These are phyloP conservation scores for Hylaeus anthracinus DNA, from an alignment of 1,140 invertebrate genomes.

Conservation along the genomic window DNA sequence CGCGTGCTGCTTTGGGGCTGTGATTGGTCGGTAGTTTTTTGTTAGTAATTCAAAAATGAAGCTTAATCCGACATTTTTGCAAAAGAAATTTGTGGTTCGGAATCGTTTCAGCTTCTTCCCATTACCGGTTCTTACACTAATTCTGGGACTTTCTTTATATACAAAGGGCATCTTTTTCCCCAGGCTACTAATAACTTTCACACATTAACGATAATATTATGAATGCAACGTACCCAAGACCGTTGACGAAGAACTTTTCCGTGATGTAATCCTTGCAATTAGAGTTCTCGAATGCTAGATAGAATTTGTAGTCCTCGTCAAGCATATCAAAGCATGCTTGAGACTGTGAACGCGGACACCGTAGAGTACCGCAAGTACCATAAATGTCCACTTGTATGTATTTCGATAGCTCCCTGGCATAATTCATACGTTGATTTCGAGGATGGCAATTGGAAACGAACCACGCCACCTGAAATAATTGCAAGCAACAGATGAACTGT, in stretches of 20 bases:
- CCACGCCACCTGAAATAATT: slow-evolving; percentile 89
- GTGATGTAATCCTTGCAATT: slow-evolving; percentile 98
- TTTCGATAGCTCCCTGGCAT: slow-evolving; percentile 92
- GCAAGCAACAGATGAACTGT: slow-evolving; percentile 30
- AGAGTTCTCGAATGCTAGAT: slow-evolving; percentile 98
- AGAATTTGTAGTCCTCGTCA: slow-evolving; percentile 98
- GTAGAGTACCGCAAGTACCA: slow-evolving; percentile 92
- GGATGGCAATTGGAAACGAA: slow-evolving; percentile 98
- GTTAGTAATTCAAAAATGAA: too few species aligned
- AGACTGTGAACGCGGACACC: slow-evolving; percentile 89
- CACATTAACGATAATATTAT: neutral
- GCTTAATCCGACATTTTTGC: too few species aligned
- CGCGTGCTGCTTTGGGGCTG: too few species aligned
- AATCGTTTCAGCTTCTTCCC: too few species aligned
- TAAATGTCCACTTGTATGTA: slow-evolving; percentile 96
- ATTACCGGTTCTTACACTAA: too few species aligned
- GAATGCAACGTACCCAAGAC: slow-evolving; percentile 86
- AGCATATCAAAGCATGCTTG: slow-evolving; percentile 95
- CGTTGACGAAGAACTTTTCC: slow-evolving; percentile 98
- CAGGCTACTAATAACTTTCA: too few species aligned
- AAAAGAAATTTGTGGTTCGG: too few species aligned
- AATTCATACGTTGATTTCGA: slow-evolving; percentile 92
- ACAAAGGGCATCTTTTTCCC: too few species aligned
- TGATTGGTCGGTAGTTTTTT: too few species aligned
- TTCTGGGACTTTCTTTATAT: too few species aligned